Evolutionary conservation across 1,140 invertebrate genomes (phyloP).

Genomic region (Tribolium madens): DNA sequence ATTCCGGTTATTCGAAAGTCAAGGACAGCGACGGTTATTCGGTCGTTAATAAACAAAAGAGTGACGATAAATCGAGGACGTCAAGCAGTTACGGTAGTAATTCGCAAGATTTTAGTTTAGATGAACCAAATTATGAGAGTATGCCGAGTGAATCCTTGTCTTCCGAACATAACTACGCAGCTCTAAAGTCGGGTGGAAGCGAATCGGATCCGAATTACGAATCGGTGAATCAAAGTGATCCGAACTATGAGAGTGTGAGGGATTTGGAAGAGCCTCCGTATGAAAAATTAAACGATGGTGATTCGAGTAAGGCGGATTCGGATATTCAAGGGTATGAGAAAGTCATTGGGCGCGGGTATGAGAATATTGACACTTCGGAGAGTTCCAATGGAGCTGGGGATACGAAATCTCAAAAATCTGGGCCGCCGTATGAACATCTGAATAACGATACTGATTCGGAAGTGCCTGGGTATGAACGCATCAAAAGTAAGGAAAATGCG

Average conservation of each 20-base stretch:
- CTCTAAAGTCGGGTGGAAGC: constrained; percentile 74
- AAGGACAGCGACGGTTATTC: constrained; percentile 68
- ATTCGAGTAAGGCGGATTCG: constrained; percentile 62
- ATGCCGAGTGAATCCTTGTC: constrained; percentile 70
- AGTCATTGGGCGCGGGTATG: constrained; percentile 60
- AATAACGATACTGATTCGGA: constrained; percentile 59
- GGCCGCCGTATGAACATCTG: constrained; percentile 70
- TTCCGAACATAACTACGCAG: constrained; percentile 68
- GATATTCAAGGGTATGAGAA: constrained; percentile 68
- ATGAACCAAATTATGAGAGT: constrained; percentile 77
- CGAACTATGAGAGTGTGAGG: constrained; percentile 69
- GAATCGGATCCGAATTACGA: constrained; percentile 70
- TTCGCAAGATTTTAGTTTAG: constrained; percentile 45
- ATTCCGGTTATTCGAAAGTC: constrained; percentile 66
- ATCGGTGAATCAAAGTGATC: constrained; percentile 68
- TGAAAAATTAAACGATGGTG: constrained; percentile 66
- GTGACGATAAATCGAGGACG: constrained; percentile 20
- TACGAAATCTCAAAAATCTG: constrained; percentile 53
- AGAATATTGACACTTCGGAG: constrained; percentile 54
- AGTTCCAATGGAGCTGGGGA: constrained; percentile 56
- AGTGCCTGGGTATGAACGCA: constrained; percentile 56
- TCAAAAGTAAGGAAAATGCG: constrained; percentile 21
- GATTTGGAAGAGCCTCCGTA: constrained; percentile 71
- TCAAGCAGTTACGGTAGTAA: constrained; percentile 43
- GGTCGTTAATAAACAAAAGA: constrained; percentile 68